These are phyloP conservation scores for Vandiemenella viatica DNA, from an alignment of 2,888 invertebrate genomes.

Conservation along the genomic window DNA sequence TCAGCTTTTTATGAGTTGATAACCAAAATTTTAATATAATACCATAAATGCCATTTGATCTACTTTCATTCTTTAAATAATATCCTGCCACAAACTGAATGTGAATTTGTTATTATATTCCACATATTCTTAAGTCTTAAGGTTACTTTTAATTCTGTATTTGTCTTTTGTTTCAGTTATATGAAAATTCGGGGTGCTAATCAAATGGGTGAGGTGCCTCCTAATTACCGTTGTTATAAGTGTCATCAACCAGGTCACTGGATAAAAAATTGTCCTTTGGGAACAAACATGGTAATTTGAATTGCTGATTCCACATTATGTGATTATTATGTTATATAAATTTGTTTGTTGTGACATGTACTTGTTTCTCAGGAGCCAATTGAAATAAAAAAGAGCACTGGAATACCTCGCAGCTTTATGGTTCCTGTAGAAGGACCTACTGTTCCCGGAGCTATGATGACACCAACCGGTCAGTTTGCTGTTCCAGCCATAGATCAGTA, in stretches of 20 bases:
- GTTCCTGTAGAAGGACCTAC: conserved; percentile 79
- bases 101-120: no score
- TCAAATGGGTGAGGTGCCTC: conserved; percentile 77
- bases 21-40: no score
- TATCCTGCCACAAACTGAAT: no score
- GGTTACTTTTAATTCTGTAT: no score
- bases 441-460: conserved; percentile 83
- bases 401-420: conserved; percentile 94
- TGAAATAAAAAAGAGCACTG: conserved; percentile 86
- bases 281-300: conserved; percentile 34
- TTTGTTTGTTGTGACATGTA: conserved; percentile 3
- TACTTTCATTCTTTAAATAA: no score
- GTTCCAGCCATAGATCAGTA: conserved; percentile 80
- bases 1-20: no score
- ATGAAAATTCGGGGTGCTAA: conserved; percentile 75
- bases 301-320: conserved; percentile 15
- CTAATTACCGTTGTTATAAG: conserved; percentile 86
- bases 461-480: conserved; percentile 72
- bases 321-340: conserved; percentile 2
- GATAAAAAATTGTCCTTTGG: conserved; percentile 88
- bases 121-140: no score
- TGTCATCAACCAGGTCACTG: conserved; percentile 93
- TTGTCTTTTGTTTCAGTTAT: conserved; percentile 47
- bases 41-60: no score
- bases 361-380: conserved; percentile 36